phyloP scores from a whole-genome alignment of 2,888 invertebrate species.

The Quadriops clusia region DNA sequence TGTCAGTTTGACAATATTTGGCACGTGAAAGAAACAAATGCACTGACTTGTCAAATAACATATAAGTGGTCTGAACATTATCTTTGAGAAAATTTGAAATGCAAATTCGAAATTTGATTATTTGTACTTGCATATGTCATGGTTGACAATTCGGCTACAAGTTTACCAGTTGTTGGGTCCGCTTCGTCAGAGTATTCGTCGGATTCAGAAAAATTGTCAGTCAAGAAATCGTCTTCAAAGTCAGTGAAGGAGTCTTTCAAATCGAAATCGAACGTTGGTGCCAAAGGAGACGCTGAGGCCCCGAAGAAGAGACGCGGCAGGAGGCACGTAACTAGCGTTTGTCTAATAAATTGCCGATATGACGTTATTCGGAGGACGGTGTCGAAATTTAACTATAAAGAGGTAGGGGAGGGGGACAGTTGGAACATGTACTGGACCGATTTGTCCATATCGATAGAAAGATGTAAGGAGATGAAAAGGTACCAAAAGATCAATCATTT shows the following conservation, averaged over 20 bases:
- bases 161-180: conserved; percentile 17
- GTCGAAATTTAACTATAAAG: conserved; percentile 59
- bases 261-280: too few species aligned
- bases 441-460: conserved; percentile 70
- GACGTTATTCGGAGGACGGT: conserved; percentile 62
- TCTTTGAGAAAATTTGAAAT: conserved; percentile 14
- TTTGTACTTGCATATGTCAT: conserved; percentile 16
- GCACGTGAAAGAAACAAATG: too few species aligned
- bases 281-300: not conserved
- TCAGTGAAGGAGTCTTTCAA: too few species aligned
- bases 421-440: conserved; percentile 93
- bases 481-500: conserved; percentile 91
- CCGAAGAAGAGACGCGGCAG: conserved; percentile 16
- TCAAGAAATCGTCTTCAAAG: too few species aligned
- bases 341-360: conserved; percentile 59
- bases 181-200: conserved; percentile 13
- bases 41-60: conserved; percentile 6
- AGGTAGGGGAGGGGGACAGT: conserved; percentile 65
- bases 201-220: too few species aligned
- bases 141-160: conserved; percentile 23
- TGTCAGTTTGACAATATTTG: too few species aligned
- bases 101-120: too few species aligned
- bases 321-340: conserved; percentile 41
- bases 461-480: conserved; percentile 84
- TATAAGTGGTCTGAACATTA: conserved; percentile 8